Percentiles rank a stretch among this genome's conserved stretches.
phyloP scores from a whole-genome alignment of 2,113 vertebrate genomes.

The Ictalurus punctatus region DNA sequence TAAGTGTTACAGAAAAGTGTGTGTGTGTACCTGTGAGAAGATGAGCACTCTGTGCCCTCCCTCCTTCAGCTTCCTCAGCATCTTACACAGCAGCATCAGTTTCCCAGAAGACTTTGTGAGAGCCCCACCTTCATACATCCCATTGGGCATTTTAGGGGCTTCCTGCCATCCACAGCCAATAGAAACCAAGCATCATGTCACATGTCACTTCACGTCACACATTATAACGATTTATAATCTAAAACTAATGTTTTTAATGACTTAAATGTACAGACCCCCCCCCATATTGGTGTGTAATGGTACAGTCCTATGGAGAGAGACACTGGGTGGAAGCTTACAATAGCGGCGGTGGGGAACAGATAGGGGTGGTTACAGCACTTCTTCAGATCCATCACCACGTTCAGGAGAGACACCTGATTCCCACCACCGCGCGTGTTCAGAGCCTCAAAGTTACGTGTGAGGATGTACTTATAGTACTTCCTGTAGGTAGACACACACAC shows the following conservation, averaged over 20 bases:
- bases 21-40: constrained; percentile 85
- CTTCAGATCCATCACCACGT: constrained; percentile 98
- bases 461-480: constrained; percentile 97
- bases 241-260: background rate
- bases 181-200: background rate
- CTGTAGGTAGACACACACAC: constrained; percentile 65
- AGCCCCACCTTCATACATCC: constrained; percentile 93
- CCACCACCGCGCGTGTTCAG: constrained; percentile 93
- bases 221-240: background rate
- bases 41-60: constrained; percentile 94
- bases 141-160: constrained; percentile 96
- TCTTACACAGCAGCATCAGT: constrained; percentile 89
- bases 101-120: constrained; percentile 94
- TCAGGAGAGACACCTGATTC: constrained; percentile 94
- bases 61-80: constrained; percentile 93
- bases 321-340: constrained; percentile 68
- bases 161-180: constrained; percentile 72
- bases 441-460: constrained; percentile 95
- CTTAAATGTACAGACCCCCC: background rate
- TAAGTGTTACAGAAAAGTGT: background rate
- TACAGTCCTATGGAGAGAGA: background rate
- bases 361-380: constrained; percentile 99
- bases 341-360: constrained; percentile 94
- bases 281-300: background rate
- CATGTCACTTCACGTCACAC: background rate